Evolutionary conservation across 2,113 vertebrate species (phyloP), one percentile per base, ranked within the genome.

Genomic region (Uria aalge): DNA sequence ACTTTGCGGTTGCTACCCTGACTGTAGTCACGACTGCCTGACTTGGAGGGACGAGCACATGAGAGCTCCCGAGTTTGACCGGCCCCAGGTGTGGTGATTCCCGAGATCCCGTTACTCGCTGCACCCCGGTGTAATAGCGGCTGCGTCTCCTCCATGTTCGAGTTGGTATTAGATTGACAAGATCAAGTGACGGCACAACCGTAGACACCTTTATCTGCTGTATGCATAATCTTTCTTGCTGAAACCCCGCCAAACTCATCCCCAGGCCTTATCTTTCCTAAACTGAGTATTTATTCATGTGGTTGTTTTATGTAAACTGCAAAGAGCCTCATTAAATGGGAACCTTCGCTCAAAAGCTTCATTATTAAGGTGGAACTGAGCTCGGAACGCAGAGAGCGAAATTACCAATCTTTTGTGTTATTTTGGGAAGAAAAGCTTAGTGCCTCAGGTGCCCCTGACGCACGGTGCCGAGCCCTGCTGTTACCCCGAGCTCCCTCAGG

Each of bases 291-390:
- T 93, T 94, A 95, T 94, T 94, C 66, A 75, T 87, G 86, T 72
- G 83, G 80, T 69, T 85, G 82, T 89, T 95, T 95, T 93, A 93
- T 90, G 82, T 86, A 94, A 94, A 93, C 79, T 93, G 78, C 72
- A 71, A 92, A 92, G 85, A 93, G 78, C 74, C 75, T 90, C 79
- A 80, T 95, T 88, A 96, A 94, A 93, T 21, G 19, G 88, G 71
- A 95, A 71, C 52, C 36, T 79, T 95, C 34, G 52, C 63, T 50
- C 74, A 52, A 79, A 85, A 90, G 47, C 41, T 80, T 86, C 69
- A 34, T 79, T 85, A 66, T 91, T 85, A 82, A 88, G 86, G 83
- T 92, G 88, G 90, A 86, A 88, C 55, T 73, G 82, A 85, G 38
- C 79, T 94, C 8, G 2, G 79, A 83, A 77, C 0, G 4, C 66